Percentiles rank a stretch among this genome's conserved stretches.
Conservation (phyloP, 2,797 vertebrate genomes). For the Anisognathus igniventris region DNA sequence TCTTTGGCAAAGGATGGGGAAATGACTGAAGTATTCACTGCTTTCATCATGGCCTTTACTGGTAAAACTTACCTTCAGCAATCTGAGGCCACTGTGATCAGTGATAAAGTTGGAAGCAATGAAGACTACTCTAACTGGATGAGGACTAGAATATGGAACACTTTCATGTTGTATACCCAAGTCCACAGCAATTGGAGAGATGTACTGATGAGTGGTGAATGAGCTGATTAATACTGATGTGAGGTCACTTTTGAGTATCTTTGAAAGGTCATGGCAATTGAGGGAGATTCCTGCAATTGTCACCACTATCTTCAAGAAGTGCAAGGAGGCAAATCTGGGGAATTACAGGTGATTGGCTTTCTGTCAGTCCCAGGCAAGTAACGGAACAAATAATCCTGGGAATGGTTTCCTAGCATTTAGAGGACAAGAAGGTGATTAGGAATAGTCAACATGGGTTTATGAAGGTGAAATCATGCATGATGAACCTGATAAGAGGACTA, state of each 20-base stretch:
- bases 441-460: background rate
- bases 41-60: background rate
- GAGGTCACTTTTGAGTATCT: background rate
- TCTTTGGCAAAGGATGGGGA: background rate
- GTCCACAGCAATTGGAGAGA: background rate
- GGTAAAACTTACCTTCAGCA: background rate
- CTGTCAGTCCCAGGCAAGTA: background rate
- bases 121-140: background rate
- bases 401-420: background rate
- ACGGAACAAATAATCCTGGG: background rate
- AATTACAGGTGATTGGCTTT: background rate
- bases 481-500: background rate
- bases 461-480: background rate
- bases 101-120: background rate
- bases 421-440: background rate
- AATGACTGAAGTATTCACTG: background rate
- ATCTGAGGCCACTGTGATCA: background rate
- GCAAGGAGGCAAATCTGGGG: background rate
- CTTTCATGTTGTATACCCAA: rapidly evolving
- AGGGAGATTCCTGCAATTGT: background rate
- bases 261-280: background rate
- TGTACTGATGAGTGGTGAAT: background rate
- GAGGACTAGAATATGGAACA: background rate
- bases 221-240: background rate
- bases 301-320: background rate